phyloP scores from a whole-genome alignment of 2,113 vertebrate species.

The human region GRCh38 chr4:159328001-159328500 shows the following conservation, averaged over 20 bases:
- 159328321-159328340: no score
- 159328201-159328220: background rate
- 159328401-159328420: background rate
- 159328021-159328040: background rate
- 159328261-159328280: background rate
- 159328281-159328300: background rate
- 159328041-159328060: background rate
- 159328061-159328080: constrained; percentile 46
- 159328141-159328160: background rate
- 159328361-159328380: background rate
- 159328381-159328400: background rate
- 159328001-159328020: constrained; percentile 44
- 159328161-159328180: background rate
- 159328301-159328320: no score
- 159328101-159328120: constrained; percentile 32
- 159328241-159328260: background rate
- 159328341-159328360: no score
- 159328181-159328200: background rate
- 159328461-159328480: background rate
- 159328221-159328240: background rate
- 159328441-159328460: background rate
- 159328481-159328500: background rate
- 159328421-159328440: background rate
- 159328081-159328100: constrained; percentile 36
- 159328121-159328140: constrained; percentile 32